Evolutionary conservation across 92 coral and sea anemone species (phyloP).

Genomic region (Scolanthus callimorphus): DNA sequence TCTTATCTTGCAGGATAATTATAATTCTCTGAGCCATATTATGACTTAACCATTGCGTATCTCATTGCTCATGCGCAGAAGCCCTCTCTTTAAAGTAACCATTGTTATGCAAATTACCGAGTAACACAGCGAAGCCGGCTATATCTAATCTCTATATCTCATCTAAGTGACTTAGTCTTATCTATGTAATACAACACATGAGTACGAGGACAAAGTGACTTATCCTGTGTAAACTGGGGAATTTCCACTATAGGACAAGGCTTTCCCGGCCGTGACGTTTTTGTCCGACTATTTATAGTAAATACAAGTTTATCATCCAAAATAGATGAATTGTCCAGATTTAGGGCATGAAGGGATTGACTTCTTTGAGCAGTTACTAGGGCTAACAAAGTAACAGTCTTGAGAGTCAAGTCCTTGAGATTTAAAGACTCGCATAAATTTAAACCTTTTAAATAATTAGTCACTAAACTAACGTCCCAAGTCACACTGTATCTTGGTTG

Average conservation of each 20-base stretch:
- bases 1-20: too few species aligned
- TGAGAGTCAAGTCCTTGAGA: conserved; percentile 22
- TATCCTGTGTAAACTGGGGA: conserved; percentile 3
- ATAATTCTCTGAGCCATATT: too few species aligned
- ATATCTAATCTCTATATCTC: too few species aligned
- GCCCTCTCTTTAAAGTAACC: too few species aligned
- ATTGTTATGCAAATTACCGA: too few species aligned
- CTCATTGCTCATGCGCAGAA: too few species aligned
- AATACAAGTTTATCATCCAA: background rate
- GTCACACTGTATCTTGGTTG: conserved; percentile 23
- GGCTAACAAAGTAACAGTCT: conserved; percentile 26
- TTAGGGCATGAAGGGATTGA: conserved; percentile 29
- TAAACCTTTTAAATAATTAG: conserved; percentile 10
- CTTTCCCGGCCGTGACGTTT: conserved; percentile 25
- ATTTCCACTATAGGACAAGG: background rate
- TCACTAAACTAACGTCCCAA: conserved; percentile 37
- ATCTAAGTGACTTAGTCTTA: background rate
- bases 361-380: conserved; percentile 22
- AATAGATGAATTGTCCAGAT: background rate
- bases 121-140: too few species aligned
- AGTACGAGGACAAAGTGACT: background rate
- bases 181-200: background rate
- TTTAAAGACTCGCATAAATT: conserved; percentile 13
- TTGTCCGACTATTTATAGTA: background rate
- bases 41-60: too few species aligned